Percentiles rank a stretch among this genome's conserved stretches.
Evolutionary conservation across 2,797 vertebrate species (phyloP).

Genomic region (Premnoplex brunnescens): DNA sequence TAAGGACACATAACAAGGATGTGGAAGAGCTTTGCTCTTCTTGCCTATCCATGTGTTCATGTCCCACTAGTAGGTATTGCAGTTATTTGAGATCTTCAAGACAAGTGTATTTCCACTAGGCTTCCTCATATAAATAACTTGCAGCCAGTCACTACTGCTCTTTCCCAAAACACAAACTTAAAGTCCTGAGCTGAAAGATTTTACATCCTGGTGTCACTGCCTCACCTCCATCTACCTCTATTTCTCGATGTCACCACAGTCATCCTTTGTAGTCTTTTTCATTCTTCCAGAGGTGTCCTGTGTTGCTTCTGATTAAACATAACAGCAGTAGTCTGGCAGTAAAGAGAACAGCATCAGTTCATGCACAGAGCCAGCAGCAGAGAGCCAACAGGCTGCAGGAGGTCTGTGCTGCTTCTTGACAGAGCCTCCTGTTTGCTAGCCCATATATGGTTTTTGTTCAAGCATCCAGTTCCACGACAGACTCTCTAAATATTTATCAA

Average conservation of each 20-base stretch:
- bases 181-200: neutral
- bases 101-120: neutral
- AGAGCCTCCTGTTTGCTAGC: neutral
- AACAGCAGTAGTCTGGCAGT: neutral
- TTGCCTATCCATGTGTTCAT: neutral
- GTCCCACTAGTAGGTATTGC: neutral
- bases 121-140: neutral
- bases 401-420: neutral
- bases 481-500: neutral
- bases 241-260: neutral
- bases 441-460: neutral
- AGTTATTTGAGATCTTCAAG: neutral
- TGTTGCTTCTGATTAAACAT: neutral
- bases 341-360: neutral
- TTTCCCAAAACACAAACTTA: neutral
- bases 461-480: neutral
- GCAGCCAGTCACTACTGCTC: neutral
- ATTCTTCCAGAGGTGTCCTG: neutral
- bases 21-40: neutral
- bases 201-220: neutral
- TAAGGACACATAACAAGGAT: neutral
- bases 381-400: neutral
- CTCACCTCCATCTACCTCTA: neutral
- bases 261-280: neutral
- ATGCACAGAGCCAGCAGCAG: neutral